phyloP scores from a whole-genome alignment of 2,797 vertebrate species.

The Poecilia velifera region DNA sequence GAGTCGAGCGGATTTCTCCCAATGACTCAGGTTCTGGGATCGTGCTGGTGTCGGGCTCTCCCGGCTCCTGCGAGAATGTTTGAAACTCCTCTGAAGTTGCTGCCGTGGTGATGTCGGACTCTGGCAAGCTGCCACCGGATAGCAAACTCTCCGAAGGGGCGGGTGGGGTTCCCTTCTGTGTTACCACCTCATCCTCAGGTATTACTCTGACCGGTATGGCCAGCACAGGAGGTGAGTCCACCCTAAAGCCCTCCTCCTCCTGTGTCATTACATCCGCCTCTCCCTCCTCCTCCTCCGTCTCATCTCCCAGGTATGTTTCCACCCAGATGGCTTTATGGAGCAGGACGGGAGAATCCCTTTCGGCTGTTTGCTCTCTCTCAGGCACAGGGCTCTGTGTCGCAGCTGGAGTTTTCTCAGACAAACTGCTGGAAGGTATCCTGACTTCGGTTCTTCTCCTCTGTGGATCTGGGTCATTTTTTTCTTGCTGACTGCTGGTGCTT shows the following conservation, averaged over 20 bases:
- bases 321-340: slow-evolving; percentile 78
- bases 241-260: slow-evolving; percentile 56
- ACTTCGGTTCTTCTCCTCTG: slow-evolving; percentile 35
- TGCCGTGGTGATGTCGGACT: slow-evolving; percentile 39
- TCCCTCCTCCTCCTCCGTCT: slow-evolving; percentile 37
- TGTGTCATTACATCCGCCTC: slow-evolving; percentile 17
- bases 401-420: slow-evolving; percentile 30
- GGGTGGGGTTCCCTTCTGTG: slow-evolving; percentile 11
- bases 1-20: slow-evolving; percentile 53
- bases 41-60: slow-evolving; percentile 30
- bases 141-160: slow-evolving; percentile 19
- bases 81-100: slow-evolving; percentile 50
- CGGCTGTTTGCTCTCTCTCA: slow-evolving; percentile 36
- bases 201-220: slow-evolving; percentile 71
- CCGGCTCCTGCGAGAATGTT: slow-evolving; percentile 26
- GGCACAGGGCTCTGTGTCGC: slow-evolving; percentile 12
- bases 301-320: slow-evolving; percentile 79
- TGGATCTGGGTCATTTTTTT: slow-evolving; percentile 12
- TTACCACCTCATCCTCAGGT: slow-evolving; percentile 59
- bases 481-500: slow-evolving; percentile 11
- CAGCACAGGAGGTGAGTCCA: slow-evolving; percentile 70
- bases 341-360: slow-evolving; percentile 53
- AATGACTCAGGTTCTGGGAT: slow-evolving; percentile 32
- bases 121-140: slow-evolving; percentile 53
- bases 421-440: slow-evolving; percentile 17